A percentile compares a stretch with the other conserved stretches of the same genome.
Evolutionary conservation across 2,797 vertebrate genomes (phyloP).

Genomic region (Dicrostonyx torquatus): DNA sequence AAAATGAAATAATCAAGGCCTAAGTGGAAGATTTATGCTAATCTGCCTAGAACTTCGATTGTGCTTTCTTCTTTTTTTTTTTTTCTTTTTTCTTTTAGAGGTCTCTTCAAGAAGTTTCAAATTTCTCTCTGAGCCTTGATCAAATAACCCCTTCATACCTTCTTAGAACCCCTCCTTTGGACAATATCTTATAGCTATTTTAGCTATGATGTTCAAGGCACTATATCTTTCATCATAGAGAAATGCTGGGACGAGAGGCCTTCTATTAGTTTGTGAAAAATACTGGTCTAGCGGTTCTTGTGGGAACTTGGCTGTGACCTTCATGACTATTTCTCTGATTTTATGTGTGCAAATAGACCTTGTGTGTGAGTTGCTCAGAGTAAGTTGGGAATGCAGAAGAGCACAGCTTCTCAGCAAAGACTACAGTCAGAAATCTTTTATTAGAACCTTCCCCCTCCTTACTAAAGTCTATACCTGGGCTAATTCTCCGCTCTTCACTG

Average conservation of each 20-base stretch:
- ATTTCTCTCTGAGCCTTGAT: neutral
- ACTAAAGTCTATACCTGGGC: neutral
- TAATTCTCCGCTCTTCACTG: neutral
- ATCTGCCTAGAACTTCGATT: neutral
- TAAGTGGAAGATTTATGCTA: neutral
- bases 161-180: neutral
- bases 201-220: neutral
- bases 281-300: neutral
- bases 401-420: neutral
- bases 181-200: neutral
- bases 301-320: neutral
- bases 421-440: neutral
- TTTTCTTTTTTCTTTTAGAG: neutral
- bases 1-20: neutral
- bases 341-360: neutral
- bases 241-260: rapidly evolving
- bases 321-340: neutral
- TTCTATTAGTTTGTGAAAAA: neutral
- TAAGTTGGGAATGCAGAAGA: rapidly evolving
- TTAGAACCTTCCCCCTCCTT: neutral
- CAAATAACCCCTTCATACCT: neutral
- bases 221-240: neutral
- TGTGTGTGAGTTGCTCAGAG: rapidly evolving
- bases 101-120: neutral
- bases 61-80: neutral